A percentile compares a stretch with the other conserved stretches of the same genome.
Conservation (phyloP, 2,113 vertebrate species). For the Passer montanus region DNA sequence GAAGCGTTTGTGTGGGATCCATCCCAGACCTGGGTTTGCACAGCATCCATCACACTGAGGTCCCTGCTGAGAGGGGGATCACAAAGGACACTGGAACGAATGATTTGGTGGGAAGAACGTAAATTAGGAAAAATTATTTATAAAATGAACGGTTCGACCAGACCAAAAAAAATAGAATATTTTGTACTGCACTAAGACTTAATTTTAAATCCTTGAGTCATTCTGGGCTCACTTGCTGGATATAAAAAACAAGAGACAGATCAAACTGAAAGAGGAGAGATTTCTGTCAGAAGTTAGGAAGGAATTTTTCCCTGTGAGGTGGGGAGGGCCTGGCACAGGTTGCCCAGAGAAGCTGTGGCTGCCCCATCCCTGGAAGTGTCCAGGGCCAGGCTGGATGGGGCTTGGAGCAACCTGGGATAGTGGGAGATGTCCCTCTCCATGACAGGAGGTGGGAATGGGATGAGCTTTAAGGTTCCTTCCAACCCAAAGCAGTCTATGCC, state of each 20-base stretch:
- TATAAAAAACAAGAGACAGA: neutral
- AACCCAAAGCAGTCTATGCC: neutral
- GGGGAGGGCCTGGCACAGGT: rapidly evolving
- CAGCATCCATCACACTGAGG: neutral
- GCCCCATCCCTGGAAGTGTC: neutral
- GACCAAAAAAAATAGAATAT: neutral
- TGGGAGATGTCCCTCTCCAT: neutral
- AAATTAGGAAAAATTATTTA: neutral
- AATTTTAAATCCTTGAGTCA: neutral
- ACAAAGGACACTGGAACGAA: neutral
- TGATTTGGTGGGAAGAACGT: neutral
- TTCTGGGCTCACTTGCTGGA: neutral
- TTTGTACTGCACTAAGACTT: neutral
- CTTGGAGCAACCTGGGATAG: rapidly evolving
- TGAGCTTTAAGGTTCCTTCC: neutral
- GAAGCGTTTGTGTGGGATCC: neutral
- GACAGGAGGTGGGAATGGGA: neutral
- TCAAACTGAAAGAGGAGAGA: neutral
- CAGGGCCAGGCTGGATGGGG: neutral
- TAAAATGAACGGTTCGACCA: neutral
- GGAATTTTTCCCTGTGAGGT: neutral
- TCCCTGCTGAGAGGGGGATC: neutral
- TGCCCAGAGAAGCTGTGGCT: neutral
- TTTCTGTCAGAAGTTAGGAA: neutral
- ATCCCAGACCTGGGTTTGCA: neutral